These are phyloP conservation scores for Apamea anceps DNA, from an alignment of 2,888 invertebrate genomes.

Conservation along the genomic window DNA sequence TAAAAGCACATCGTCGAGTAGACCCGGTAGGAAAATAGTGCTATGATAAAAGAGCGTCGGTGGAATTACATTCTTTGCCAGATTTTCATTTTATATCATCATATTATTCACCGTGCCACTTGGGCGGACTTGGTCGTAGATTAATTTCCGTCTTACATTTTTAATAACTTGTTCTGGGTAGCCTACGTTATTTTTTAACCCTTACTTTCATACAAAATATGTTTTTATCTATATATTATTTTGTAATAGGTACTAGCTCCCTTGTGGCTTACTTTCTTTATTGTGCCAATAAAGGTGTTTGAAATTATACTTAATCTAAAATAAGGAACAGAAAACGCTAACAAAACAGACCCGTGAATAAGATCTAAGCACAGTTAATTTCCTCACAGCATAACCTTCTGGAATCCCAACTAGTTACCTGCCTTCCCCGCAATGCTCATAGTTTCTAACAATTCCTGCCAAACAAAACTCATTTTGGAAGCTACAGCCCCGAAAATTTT, in stretches of 20 bases:
- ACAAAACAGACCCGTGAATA: neutral
- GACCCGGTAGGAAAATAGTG: neutral
- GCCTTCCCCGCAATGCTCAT: conserved; percentile 36
- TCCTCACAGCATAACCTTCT: conserved; percentile 16
- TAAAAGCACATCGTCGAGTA: neutral
- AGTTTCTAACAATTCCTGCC: conserved; percentile 45
- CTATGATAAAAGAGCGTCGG: neutral
- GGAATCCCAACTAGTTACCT: conserved; percentile 24
- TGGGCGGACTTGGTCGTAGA: neutral
- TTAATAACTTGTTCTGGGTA: neutral
- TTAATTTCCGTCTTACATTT: neutral
- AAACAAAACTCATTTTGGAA: conserved; percentile 57
- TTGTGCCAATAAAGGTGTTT: too few species aligned
- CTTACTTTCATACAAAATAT: neutral
- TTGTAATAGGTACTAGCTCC: neutral
- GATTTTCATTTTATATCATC: neutral
- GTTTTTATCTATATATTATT: neutral
- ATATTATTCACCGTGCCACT: neutral
- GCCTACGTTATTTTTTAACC: neutral
- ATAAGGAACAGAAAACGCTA: neutral
- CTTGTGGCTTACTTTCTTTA: neutral
- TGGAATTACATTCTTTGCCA: neutral
- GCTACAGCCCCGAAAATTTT: conserved; percentile 40
- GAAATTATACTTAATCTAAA: neutral
- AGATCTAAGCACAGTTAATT: conserved; percentile 20